Conservation (phyloP, 2,888 invertebrate genomes). For the Cremastobaeus sp. region DNA sequence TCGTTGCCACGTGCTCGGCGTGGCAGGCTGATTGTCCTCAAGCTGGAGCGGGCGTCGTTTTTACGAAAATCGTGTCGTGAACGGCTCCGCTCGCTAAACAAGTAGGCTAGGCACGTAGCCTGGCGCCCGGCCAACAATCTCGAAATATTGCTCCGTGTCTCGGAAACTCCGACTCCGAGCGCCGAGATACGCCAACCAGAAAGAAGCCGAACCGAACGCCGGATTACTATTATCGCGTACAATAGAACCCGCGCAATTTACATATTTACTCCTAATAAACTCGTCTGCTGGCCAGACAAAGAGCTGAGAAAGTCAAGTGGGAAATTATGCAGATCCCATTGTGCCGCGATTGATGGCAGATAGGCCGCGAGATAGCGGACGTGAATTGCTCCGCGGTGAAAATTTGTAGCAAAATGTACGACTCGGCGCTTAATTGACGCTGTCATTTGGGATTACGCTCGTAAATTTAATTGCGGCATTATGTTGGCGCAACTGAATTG, state of each 20-base stretch:
- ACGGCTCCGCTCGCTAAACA: slow-evolving; percentile 65
- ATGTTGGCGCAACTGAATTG: background rate
- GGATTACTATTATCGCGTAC: slow-evolving; percentile 26
- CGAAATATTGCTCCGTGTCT: slow-evolving; percentile 61
- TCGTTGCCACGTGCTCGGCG: slow-evolving; percentile 73
- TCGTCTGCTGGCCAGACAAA: slow-evolving; percentile 4
- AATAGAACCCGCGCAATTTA: slow-evolving; percentile 16
- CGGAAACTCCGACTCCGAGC: background rate
- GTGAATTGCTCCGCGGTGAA: background rate
- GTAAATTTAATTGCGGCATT: slow-evolving; percentile 2
- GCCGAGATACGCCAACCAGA: slow-evolving; percentile 15
- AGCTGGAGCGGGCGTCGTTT: slow-evolving; percentile 65
- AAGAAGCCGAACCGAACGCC: slow-evolving; percentile 28
- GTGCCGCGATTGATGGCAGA: background rate
- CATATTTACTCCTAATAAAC: slow-evolving; percentile 40
- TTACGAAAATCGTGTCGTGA: slow-evolving; percentile 65
- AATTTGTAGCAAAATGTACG: background rate
- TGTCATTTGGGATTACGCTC: slow-evolving; percentile 2
- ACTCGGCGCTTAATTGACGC: background rate
- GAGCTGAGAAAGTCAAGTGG: slow-evolving; percentile 13
- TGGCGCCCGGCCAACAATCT: slow-evolving; percentile 70
- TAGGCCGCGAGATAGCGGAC: background rate
- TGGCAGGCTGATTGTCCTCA: slow-evolving; percentile 67
- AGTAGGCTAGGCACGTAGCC: slow-evolving; percentile 69
- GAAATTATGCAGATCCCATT: slow-evolving; percentile 7